Conservation (phyloP, 2,113 vertebrate genomes). For the Ailurus styani region DNA sequence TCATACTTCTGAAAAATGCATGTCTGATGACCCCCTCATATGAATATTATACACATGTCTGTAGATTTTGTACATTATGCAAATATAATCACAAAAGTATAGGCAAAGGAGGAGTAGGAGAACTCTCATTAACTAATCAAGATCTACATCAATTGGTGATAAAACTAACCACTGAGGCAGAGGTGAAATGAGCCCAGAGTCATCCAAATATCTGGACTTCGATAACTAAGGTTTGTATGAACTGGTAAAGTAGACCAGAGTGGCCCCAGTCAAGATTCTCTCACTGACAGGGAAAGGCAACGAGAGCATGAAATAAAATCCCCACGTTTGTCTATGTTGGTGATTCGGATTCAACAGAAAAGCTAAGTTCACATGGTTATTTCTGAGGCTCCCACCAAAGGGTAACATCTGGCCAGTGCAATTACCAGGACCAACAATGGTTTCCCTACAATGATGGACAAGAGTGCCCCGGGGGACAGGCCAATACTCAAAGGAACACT, state of each 20-base stretch:
- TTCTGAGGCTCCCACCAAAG: not conserved
- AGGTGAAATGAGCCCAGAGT: not conserved
- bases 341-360: not conserved
- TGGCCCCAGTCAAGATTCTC: not conserved
- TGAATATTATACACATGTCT: not conserved
- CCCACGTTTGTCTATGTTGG: rapidly evolving
- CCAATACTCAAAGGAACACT: not conserved
- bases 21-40: not conserved
- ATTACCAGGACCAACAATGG: not conserved
- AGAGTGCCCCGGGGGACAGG: not conserved
- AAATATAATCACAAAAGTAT: not conserved
- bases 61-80: not conserved
- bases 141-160: not conserved
- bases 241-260: not conserved
- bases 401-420: too few relatives aligned
- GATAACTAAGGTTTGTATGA: not conserved
- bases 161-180: not conserved
- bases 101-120: not conserved
- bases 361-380: not conserved
- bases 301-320: not conserved
- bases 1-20: not conserved
- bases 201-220: not conserved
- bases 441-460: not conserved
- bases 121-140: not conserved
- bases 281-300: not conserved